A percentile compares a stretch with the other conserved stretches of the same genome.
Conservation (phyloP, 2,797 vertebrate species). For the Halcyon leucocephala region DNA sequence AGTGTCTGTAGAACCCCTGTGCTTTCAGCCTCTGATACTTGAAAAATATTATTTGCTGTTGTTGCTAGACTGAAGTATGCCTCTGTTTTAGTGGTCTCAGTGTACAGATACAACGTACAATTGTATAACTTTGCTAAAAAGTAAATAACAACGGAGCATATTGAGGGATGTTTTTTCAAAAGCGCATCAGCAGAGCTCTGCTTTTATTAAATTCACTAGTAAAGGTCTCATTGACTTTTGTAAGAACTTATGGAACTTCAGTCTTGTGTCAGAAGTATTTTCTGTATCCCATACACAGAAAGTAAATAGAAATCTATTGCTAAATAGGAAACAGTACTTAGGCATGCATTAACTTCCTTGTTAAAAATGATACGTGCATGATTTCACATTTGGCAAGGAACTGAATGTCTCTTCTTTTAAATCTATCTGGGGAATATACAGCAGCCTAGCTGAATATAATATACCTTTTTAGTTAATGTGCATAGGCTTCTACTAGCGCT, state of each 20-base stretch:
- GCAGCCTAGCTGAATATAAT: not conserved
- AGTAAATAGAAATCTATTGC: not conserved
- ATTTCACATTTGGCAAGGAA: not conserved
- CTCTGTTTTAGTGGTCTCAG: not conserved
- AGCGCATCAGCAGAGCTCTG: not conserved
- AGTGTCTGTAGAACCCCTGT: constrained; percentile 1
- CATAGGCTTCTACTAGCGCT: not conserved
- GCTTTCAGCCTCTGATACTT: not conserved
- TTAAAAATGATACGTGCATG: not conserved
- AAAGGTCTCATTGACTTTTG: not conserved
- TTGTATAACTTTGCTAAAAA: not conserved
- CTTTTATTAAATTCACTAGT: not conserved
- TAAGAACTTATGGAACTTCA: not conserved
- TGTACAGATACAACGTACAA: not conserved
- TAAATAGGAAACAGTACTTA: not conserved
- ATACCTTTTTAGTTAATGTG: not conserved
- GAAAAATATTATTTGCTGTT: not conserved
- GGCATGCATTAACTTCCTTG: not conserved
- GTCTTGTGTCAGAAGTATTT: not conserved
- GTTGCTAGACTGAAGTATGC: not conserved
- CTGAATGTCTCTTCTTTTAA: not conserved
- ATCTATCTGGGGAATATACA: not conserved
- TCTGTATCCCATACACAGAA: not conserved
- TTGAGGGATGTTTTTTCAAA: not conserved
- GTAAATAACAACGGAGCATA: not conserved